phyloP scores from a whole-genome alignment of 2,888 invertebrate genomes.

The Ganaspis brasiliensis region DNA sequence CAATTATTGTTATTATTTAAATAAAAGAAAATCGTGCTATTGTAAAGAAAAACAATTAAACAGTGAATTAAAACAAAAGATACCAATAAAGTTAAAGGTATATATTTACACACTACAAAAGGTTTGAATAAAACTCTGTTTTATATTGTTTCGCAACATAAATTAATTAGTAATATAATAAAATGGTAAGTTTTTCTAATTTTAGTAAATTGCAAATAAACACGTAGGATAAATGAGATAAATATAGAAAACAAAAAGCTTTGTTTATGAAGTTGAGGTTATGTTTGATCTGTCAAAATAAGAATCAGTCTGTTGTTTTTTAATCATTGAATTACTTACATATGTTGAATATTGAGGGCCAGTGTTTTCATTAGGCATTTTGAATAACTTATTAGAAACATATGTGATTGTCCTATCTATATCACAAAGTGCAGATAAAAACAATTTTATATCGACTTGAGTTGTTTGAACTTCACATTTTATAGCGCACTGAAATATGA shows the following conservation, averaged over 20 bases:
- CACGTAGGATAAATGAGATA: too few species aligned
- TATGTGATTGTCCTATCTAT: neutral
- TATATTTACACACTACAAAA: too few species aligned
- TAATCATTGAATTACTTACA: slow-evolving; percentile 79
- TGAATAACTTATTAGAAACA: slow-evolving; percentile 56
- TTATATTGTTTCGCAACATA: too few species aligned
- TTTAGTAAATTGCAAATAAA: too few species aligned
- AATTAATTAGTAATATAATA: too few species aligned
- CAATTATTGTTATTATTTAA: too few species aligned
- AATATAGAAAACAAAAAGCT: slow-evolving; percentile 40
- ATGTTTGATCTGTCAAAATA: slow-evolving; percentile 52
- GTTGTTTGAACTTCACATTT: too few species aligned
- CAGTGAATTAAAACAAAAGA: slow-evolving; percentile 6
- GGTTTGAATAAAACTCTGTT: too few species aligned
- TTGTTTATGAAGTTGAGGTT: slow-evolving; percentile 55
- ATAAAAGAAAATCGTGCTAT: too few species aligned
- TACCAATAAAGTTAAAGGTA: too few species aligned
- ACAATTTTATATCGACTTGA: neutral
- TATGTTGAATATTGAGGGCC: slow-evolving; percentile 85
- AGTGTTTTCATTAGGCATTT: slow-evolving; percentile 82
- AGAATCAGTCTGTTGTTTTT: neutral
- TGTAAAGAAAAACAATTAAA: neutral
- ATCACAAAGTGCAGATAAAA: neutral
- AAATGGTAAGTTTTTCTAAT: too few species aligned
- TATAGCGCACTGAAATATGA: too few species aligned